These are phyloP conservation scores for Lemur catta DNA, from an alignment of 2,797 vertebrate species.

Conservation along the genomic window DNA sequence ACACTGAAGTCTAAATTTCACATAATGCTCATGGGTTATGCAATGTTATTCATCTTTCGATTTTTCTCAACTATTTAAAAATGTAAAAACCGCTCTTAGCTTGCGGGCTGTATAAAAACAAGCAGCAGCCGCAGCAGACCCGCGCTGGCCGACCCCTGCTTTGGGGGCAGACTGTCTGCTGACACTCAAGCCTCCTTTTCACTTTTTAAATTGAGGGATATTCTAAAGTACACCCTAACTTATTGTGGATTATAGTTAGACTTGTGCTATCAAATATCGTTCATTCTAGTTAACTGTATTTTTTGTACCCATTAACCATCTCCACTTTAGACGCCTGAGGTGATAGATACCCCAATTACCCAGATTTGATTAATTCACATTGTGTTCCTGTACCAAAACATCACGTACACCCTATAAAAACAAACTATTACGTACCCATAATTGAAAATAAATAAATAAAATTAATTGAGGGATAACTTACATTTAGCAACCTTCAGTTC, in stretches of 20 bases:
- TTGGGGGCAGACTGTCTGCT: rapidly evolving
- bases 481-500: background rate
- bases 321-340: background rate
- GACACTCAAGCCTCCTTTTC: rapidly evolving
- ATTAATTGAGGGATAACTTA: background rate
- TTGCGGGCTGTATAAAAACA: rapidly evolving
- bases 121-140: background rate
- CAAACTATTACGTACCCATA: background rate
- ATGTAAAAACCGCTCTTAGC: background rate
- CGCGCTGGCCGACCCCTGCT: rapidly evolving
- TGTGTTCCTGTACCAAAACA: background rate
- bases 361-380: background rate
- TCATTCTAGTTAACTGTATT: background rate
- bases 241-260: background rate
- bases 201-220: background rate
- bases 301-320: background rate
- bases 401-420: background rate
- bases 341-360: background rate
- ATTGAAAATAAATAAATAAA: background rate
- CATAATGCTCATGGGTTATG: rapidly evolving
- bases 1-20: background rate
- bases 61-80: background rate
- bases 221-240: background rate
- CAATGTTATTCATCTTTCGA: background rate
- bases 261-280: background rate